phyloP scores from a whole-genome alignment of 2,888 invertebrate genomes.

The Leptinotarsa peninsularis region DNA sequence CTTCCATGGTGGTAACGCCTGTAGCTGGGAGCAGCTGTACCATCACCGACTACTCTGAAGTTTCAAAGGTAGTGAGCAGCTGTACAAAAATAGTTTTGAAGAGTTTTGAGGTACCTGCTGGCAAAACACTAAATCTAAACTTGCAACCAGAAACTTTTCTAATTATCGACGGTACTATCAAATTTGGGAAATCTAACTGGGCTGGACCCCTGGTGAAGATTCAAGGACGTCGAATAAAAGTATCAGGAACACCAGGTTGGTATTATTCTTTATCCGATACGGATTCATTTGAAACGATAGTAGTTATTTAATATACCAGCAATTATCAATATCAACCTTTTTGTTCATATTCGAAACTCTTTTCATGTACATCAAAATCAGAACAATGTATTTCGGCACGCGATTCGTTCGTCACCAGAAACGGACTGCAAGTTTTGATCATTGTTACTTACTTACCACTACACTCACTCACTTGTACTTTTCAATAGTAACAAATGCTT shows the following conservation, averaged over 20 bases:
- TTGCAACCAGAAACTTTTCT: slow-evolving; percentile 16
- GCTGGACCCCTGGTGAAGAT: not conserved
- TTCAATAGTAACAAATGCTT: no score
- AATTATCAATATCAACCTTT: no score
- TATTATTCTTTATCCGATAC: not conserved
- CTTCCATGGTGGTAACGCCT: not conserved
- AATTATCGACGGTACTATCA: slow-evolving; percentile 17
- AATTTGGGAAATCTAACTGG: slow-evolving; percentile 12
- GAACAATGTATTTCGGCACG: no score
- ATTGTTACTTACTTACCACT: no score
- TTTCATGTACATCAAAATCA: no score
- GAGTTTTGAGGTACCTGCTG: slow-evolving; percentile 23
- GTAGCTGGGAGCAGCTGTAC: not conserved
- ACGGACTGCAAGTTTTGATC: no score
- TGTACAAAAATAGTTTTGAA: slow-evolving; percentile 20
- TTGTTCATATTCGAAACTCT: no score
- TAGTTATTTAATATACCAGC: no score
- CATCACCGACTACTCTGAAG: slow-evolving; percentile 19
- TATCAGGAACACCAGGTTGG: not conserved
- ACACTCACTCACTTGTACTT: no score
- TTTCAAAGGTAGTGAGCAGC: slow-evolving; percentile 23
- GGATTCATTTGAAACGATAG: no score
- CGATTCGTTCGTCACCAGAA: no score
- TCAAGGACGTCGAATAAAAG: not conserved
- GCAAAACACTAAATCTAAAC: slow-evolving; percentile 14